Evolutionary conservation across 2,113 vertebrate genomes (phyloP).

Genomic region (Lynx canadensis): DNA sequence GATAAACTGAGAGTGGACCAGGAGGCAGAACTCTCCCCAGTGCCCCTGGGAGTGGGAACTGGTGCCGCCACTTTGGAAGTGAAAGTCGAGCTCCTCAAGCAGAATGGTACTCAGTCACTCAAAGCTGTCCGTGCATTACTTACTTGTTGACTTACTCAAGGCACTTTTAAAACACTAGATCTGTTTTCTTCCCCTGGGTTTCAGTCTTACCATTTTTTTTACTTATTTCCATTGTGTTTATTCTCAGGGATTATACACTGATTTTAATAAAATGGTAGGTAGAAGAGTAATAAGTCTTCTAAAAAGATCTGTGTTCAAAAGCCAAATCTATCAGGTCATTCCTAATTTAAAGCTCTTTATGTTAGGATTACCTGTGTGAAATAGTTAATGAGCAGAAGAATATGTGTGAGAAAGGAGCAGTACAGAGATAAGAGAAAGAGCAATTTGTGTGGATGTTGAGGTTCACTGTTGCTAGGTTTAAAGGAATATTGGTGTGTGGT

Average conservation of each 20-base stretch:
- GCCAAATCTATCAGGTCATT: not conserved
- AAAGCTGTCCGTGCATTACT: not conserved
- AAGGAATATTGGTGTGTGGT: not conserved
- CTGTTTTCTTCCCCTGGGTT: not conserved
- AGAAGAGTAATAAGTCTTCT: not conserved
- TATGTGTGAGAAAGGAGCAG: not conserved
- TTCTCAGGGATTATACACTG: not conserved
- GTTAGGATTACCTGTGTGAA: not conserved
- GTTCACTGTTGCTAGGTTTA: not conserved
- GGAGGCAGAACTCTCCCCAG: not conserved
- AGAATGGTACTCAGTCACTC: not conserved
- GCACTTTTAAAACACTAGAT: not conserved
- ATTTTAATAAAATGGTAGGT: not conserved
- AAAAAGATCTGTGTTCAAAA: not conserved
- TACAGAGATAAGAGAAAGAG: not conserved
- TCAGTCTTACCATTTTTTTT: not conserved
- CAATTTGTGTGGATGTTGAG: not conserved
- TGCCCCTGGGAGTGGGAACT: rapidly evolving
- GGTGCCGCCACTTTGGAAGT: not conserved
- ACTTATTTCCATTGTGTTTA: not conserved
- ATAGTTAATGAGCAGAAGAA: not conserved
- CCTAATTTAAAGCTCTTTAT: not conserved
- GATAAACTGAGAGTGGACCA: not conserved
- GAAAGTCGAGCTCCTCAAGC: not conserved
- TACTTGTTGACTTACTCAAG: not conserved